A percentile compares a stretch with the other conserved stretches of the same genome.
Conservation (phyloP, 2,797 vertebrate genomes). For the Crenichthys baileyi region DNA sequence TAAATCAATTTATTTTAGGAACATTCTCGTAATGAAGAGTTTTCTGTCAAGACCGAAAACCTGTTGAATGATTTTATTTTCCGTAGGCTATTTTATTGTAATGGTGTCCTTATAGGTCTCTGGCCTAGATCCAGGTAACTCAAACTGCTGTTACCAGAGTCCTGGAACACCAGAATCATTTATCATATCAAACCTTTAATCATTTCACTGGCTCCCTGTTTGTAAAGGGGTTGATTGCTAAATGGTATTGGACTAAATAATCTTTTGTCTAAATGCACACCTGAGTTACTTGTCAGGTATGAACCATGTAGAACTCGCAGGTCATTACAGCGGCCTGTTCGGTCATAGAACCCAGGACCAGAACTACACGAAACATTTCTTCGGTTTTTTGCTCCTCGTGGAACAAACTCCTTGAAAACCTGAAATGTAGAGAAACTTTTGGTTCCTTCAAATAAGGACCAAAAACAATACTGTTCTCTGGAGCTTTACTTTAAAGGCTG, state of each 20-base stretch:
- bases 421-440: not conserved
- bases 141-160: no score
- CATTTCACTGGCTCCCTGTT: no score
- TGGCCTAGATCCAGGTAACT: not conserved
- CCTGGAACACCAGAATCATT: no score
- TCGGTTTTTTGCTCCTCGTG: not conserved
- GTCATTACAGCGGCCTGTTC: no score
- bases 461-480: not conserved
- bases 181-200: no score
- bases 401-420: not conserved
- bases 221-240: not conserved
- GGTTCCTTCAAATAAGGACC: not conserved
- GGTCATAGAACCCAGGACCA: no score
- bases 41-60: not conserved
- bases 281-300: no score
- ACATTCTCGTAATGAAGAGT: not conserved
- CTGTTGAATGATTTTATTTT: not conserved
- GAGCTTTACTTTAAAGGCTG: not conserved
- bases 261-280: no score
- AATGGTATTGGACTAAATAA: no score
- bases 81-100: not conserved
- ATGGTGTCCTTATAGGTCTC: not conserved
- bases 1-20: not conserved
- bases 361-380: no score
- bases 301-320: no score